Percentiles rank a stretch among this genome's conserved stretches.
Evolutionary conservation across 1,140 invertebrate genomes (phyloP).

Genomic region (Microplitis demolitor): DNA sequence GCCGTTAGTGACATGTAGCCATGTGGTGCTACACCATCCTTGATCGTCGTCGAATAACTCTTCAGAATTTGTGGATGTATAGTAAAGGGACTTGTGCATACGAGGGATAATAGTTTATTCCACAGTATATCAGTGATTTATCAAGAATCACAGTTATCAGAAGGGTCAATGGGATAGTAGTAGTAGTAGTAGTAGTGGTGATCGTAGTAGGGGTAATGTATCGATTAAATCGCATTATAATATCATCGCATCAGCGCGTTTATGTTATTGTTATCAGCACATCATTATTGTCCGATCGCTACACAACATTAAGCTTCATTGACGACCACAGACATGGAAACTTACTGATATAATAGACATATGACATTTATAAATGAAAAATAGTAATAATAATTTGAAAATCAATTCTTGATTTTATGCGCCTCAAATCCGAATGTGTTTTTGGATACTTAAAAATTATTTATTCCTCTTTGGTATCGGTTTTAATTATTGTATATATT

Average conservation of each 20-base stretch:
- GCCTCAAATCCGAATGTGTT: too few relatives aligned
- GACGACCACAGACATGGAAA: neutral
- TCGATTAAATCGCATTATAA: constrained; percentile 37
- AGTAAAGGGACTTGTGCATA: neutral
- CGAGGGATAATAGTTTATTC: too few relatives aligned
- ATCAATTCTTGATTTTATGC: too few relatives aligned
- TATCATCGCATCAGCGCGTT: constrained; percentile 22
- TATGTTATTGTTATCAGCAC: constrained; percentile 27
- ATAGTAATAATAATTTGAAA: too few relatives aligned
- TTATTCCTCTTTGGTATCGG: too few relatives aligned
- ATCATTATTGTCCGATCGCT: constrained; percentile 6
- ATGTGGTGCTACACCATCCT: constrained; percentile 45
- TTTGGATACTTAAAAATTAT: too few relatives aligned
- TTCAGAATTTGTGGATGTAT: neutral
- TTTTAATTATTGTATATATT: too few relatives aligned
- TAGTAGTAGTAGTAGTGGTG: too few relatives aligned
- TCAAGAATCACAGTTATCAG: constrained; percentile 34
- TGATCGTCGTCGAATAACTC: neutral
- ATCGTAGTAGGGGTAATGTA: constrained; percentile 1
- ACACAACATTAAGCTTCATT: neutral
- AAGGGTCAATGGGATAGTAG: constrained; percentile 1
- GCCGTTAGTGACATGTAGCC: constrained; percentile 43
- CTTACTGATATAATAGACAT: neutral
- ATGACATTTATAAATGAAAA: neutral
- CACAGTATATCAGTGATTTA: constrained; percentile 23